These are phyloP conservation scores for Carduelis carduelis DNA, from an alignment of 2,797 vertebrate genomes.

Conservation along the genomic window DNA sequence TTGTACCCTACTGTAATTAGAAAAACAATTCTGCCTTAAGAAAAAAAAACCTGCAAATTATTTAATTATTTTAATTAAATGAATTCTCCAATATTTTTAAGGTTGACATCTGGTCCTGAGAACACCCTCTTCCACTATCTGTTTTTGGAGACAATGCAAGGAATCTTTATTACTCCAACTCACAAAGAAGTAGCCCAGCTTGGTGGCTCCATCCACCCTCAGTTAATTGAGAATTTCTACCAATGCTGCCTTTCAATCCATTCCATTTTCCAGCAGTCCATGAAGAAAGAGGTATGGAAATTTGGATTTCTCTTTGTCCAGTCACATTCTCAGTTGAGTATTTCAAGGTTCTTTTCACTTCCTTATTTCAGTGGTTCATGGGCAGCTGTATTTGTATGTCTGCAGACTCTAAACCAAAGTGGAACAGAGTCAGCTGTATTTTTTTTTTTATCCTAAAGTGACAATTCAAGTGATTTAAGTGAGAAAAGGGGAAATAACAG, in stretches of 20 bases:
- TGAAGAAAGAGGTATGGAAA: conserved; percentile 78
- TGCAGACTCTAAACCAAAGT: background rate
- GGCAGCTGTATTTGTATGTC: background rate
- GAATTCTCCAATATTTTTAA: conserved; percentile 40
- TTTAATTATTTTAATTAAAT: background rate
- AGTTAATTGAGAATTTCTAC: conserved; percentile 93
- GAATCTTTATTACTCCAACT: conserved; percentile 93
- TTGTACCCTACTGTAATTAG: background rate
- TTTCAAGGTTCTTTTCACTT: background rate
- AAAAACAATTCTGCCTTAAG: background rate
- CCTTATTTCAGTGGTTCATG: background rate
- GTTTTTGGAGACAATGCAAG: conserved; percentile 89
- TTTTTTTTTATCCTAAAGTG: background rate
- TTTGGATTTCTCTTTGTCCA: background rate
- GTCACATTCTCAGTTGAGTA: background rate
- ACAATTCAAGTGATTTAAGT: background rate
- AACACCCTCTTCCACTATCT: conserved; percentile 97
- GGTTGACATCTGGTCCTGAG: conserved; percentile 89
- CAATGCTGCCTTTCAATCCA: conserved; percentile 94
- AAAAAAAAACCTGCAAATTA: background rate
- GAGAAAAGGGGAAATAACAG: background rate
- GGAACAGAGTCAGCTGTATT: background rate
- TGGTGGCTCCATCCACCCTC: conserved; percentile 87
- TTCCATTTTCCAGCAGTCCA: conserved; percentile 85
- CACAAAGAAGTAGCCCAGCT: conserved; percentile 87